Evolutionary conservation across 2,888 invertebrate species (phyloP).

Genomic region (Thymelicus sylvestris): DNA sequence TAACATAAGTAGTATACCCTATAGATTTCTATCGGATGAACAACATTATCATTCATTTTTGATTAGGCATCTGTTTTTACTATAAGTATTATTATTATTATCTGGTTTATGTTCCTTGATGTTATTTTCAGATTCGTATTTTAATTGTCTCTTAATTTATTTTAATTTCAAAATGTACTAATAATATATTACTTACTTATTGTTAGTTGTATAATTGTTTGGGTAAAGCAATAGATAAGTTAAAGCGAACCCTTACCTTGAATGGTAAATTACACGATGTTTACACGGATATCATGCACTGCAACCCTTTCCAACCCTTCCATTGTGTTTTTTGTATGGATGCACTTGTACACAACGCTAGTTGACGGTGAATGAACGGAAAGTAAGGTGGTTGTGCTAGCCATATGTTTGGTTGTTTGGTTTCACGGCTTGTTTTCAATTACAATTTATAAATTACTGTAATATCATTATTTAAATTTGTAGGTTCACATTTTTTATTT

Average conservation of each 20-base stretch:
- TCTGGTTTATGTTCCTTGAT: neutral
- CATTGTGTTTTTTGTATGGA: constrained; percentile 68
- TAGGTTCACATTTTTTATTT: too few relatives aligned
- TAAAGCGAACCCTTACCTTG: constrained; percentile 70
- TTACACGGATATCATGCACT: constrained; percentile 79
- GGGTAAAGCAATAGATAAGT: constrained; percentile 18
- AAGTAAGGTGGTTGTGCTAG: constrained; percentile 17
- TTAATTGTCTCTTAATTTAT: too few relatives aligned
- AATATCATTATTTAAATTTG: too few relatives aligned
- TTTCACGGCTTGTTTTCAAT: neutral
- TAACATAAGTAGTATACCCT: constrained; percentile 7
- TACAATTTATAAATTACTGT: neutral
- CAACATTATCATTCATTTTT: neutral
- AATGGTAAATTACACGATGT: constrained; percentile 78
- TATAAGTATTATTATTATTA: neutral
- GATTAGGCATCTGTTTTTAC: neutral
- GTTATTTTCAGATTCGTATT: too few relatives aligned
- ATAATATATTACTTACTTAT: too few relatives aligned
- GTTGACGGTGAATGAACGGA: constrained; percentile 56
- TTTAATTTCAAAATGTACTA: too few relatives aligned
- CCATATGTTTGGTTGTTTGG: constrained; percentile 1
- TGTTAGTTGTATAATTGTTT: neutral
- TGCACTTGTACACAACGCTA: constrained; percentile 71
- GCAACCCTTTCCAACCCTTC: constrained; percentile 77
- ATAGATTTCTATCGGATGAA: too few relatives aligned